Evolutionary conservation across 2,797 vertebrate species (phyloP).

Genomic region (Galaxias olidus): DNA sequence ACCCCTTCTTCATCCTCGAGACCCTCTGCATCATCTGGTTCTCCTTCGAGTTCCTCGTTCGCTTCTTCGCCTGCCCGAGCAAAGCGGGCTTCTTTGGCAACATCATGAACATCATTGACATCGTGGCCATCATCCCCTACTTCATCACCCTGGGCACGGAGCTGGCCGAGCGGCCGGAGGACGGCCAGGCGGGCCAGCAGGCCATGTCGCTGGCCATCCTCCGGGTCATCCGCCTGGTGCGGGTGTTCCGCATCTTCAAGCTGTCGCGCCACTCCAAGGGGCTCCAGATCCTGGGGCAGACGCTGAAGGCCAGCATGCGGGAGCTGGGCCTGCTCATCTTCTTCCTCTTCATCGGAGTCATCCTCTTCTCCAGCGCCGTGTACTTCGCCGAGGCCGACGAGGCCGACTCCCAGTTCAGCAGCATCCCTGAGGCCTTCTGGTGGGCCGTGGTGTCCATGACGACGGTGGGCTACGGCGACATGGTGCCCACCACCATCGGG

Average conservation of each 20-base stretch:
- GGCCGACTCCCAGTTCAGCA: conserved; percentile 15
- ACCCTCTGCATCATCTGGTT: conserved; percentile 99
- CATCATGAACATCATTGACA: conserved; percentile 99
- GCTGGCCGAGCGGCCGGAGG: conserved; percentile 92
- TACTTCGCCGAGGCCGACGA: conserved; percentile 90
- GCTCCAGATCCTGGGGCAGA: conserved; percentile 95
- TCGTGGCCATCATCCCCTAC: conserved; percentile 98
- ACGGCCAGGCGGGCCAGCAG: conserved; percentile 93
- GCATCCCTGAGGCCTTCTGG: conserved; percentile 19
- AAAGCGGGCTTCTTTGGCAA: conserved; percentile 99
- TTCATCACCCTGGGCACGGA: conserved; percentile 98
- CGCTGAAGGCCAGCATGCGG: conserved; percentile 95
- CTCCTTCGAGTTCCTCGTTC: conserved; percentile 96
- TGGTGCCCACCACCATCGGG: conserved; percentile 16
- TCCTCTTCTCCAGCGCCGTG: conserved; percentile 98
- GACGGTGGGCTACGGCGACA: conserved; percentile 11
- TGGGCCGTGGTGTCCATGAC: conserved; percentile 16
- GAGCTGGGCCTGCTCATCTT: conserved; percentile 95
- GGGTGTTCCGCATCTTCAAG: conserved; percentile 98
- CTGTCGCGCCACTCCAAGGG: conserved; percentile 97
- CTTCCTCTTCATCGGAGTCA: conserved; percentile 98
- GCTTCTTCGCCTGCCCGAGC: conserved; percentile 97
- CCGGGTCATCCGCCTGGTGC: conserved; percentile 91
- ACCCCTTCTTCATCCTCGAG: conserved; percentile 98
- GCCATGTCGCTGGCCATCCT: conserved; percentile 98